These are phyloP conservation scores for Drosophila setifemur DNA, from an alignment of 1,140 invertebrate genomes.

Conservation along the genomic window DNA sequence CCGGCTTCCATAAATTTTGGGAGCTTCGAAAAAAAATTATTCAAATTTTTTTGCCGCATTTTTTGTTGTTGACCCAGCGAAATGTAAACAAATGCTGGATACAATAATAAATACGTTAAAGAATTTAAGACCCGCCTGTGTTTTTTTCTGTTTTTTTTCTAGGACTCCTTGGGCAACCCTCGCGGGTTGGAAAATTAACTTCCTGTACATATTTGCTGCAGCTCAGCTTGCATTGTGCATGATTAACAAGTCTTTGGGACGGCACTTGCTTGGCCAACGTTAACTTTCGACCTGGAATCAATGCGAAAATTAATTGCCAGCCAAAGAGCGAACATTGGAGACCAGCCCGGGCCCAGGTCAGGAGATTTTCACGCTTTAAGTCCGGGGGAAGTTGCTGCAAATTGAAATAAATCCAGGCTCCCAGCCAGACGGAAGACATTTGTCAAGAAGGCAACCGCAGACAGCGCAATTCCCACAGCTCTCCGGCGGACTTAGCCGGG, in stretches of 20 bases:
- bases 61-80: background rate
- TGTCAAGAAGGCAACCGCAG: slow-evolving; percentile 30
- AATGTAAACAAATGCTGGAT: background rate
- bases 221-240: slow-evolving; percentile 23
- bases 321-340: background rate
- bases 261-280: slow-evolving; percentile 19
- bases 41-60: background rate
- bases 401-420: slow-evolving; percentile 37
- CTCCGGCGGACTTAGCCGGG: slow-evolving; percentile 32
- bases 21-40: background rate
- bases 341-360: background rate
- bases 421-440: slow-evolving; percentile 37
- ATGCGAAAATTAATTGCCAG: slow-evolving; percentile 64
- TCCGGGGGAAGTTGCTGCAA: slow-evolving; percentile 19
- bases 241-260: slow-evolving; percentile 41
- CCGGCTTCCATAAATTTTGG: background rate
- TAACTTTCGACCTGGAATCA: slow-evolving; percentile 40
- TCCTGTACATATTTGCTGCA: background rate
- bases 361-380: slow-evolving; percentile 16
- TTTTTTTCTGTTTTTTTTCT: too few species aligned
- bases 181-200: background rate
- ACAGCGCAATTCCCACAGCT: slow-evolving; percentile 53
- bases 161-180: slow-evolving; percentile 5
- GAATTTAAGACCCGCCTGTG: background rate
- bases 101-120: slow-evolving; percentile 5